phyloP scores from a whole-genome alignment of 2,888 invertebrate species.

The Andrena fulva region DNA sequence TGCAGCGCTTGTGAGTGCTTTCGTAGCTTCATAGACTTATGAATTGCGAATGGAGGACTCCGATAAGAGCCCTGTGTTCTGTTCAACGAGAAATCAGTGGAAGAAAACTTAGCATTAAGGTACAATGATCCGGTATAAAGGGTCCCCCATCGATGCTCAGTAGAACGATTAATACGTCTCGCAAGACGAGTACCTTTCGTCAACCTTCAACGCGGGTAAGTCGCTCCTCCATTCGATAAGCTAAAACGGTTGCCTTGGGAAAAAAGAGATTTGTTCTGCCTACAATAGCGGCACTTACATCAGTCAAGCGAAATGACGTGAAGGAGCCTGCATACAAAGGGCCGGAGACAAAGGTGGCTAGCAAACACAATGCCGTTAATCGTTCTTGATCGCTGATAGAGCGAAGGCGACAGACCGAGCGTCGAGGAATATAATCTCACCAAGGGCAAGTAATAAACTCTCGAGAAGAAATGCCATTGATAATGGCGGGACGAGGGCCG shows the following conservation, averaged over 20 bases:
- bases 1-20: not conserved
- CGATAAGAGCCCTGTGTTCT: not conserved
- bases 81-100: not conserved
- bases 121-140: not conserved
- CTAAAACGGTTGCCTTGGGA: slow-evolving; percentile 27
- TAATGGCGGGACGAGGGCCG: slow-evolving; percentile 56
- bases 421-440: slow-evolving; percentile 63
- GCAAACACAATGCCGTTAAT: slow-evolving; percentile 68
- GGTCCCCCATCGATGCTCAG: not conserved
- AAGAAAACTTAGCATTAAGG: not conserved
- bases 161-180: not conserved
- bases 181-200: slow-evolving; percentile 3
- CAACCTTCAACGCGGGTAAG: not conserved
- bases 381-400: slow-evolving; percentile 70
- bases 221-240: slow-evolving; percentile 25
- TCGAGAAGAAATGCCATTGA: slow-evolving; percentile 63
- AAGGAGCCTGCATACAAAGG: slow-evolving; percentile 69
- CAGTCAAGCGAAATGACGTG: slow-evolving; percentile 75
- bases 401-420: slow-evolving; percentile 71
- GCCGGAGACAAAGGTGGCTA: slow-evolving; percentile 69
- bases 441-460: slow-evolving; percentile 65
- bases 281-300: slow-evolving; percentile 68
- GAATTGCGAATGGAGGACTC: not conserved
- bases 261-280: slow-evolving; percentile 44
- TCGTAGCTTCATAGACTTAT: not conserved